Evolutionary conservation across 2,113 vertebrate species (phyloP).

Genomic region (Ginglymostoma cirratum): DNA sequence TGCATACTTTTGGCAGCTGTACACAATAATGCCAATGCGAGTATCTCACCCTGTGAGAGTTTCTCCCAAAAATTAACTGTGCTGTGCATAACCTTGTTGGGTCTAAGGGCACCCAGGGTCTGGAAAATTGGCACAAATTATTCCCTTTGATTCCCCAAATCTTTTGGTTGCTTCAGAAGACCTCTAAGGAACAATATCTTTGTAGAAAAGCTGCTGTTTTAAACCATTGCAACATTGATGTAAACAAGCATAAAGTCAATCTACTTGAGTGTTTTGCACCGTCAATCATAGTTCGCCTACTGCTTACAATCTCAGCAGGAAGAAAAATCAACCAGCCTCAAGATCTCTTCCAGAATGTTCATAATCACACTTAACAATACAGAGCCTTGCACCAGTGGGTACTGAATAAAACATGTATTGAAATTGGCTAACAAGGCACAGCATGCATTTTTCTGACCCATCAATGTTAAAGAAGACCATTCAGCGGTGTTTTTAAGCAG

Average conservation of each 20-base stretch:
- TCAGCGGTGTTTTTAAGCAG: background rate
- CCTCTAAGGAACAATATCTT: background rate
- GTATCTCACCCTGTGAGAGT: background rate
- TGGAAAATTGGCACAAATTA: background rate
- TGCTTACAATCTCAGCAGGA: background rate
- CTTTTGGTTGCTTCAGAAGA: background rate
- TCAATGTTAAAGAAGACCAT: background rate
- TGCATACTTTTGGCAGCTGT: background rate
- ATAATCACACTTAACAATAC: background rate
- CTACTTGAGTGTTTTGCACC: background rate
- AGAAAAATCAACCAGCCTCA: background rate
- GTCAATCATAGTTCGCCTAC: background rate
- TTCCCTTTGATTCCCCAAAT: background rate
- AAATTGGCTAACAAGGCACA: background rate
- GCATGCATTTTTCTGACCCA: background rate
- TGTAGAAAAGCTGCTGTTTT: background rate
- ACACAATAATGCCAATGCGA: background rate
- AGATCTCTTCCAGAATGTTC: background rate
- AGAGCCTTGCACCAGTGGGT: background rate
- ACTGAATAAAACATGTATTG: slow-evolving; percentile 24
- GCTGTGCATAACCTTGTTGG: background rate
- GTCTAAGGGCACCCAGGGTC: background rate
- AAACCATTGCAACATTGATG: background rate
- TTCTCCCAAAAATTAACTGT: background rate
- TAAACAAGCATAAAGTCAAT: background rate